Conservation (phyloP, 92 coral and sea anemone species). For the Meandrina meandrites region DNA sequence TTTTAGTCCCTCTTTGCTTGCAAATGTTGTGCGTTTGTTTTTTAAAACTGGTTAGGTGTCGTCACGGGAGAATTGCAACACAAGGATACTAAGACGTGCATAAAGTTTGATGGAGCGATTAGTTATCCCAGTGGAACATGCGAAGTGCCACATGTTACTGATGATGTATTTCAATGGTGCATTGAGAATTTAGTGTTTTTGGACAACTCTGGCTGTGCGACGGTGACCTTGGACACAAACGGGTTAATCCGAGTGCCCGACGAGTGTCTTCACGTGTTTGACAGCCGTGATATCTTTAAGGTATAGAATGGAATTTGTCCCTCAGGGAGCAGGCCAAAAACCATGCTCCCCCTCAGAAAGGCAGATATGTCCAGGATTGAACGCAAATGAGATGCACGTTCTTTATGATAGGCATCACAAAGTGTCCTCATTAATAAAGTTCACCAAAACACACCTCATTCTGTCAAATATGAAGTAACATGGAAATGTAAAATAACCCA, state of each 20-base stretch:
- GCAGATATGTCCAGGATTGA: background rate
- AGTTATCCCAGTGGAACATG: background rate
- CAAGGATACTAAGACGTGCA: constrained; percentile 14
- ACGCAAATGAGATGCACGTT: background rate
- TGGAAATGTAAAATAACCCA: too few relatives aligned
- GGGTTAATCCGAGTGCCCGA: background rate
- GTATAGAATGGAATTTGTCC: background rate
- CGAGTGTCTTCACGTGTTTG: background rate
- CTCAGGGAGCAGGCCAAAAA: background rate
- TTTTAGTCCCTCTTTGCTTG: too few relatives aligned
- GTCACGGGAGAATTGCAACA: constrained; percentile 22
- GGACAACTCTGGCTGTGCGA: background rate
- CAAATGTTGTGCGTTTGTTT: background rate
- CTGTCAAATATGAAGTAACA: too few relatives aligned
- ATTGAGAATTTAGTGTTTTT: background rate
- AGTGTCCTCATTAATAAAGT: too few relatives aligned
- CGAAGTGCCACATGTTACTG: too few relatives aligned
- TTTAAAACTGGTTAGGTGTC: constrained; percentile 9
- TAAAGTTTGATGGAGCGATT: background rate
- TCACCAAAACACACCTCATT: too few relatives aligned
- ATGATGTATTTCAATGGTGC: too few relatives aligned
- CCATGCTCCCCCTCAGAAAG: background rate
- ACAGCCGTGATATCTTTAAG: background rate
- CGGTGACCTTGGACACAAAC: background rate
- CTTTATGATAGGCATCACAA: too few relatives aligned